These are phyloP conservation scores for Spodoptera frugiperda DNA, from an alignment of 1,140 invertebrate genomes.

Conservation along the genomic window DNA sequence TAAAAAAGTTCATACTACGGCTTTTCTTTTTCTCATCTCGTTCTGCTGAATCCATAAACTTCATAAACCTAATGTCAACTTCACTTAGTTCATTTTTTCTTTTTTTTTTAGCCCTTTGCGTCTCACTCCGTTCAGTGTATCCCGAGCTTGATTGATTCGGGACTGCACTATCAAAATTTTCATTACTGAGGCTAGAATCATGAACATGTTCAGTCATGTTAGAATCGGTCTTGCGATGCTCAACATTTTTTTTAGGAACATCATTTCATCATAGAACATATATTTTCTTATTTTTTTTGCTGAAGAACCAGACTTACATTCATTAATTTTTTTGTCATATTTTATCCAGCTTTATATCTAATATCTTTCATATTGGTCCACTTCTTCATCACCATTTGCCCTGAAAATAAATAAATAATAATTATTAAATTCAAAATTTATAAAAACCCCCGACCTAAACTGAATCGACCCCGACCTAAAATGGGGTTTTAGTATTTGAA, in stretches of 20 bases:
- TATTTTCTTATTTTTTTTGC: slow-evolving; percentile 13
- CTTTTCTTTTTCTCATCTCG: slow-evolving; percentile 20
- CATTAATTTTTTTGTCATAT: slow-evolving; percentile 7
- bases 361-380: slow-evolving; percentile 11
- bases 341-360: slow-evolving; percentile 10
- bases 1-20: slow-evolving; percentile 21
- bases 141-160: slow-evolving; percentile 50
- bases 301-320: slow-evolving; percentile 11
- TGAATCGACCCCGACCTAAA: too few species aligned
- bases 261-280: slow-evolving; percentile 12
- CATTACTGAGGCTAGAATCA: slow-evolving; percentile 32
- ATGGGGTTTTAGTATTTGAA: too few species aligned
- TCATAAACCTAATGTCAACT: slow-evolving; percentile 28
- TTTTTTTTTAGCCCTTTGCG: slow-evolving; percentile 46
- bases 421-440: too few species aligned
- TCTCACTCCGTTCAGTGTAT: slow-evolving; percentile 45
- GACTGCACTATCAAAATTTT: slow-evolving; percentile 22
- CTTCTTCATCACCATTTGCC: slow-evolving; percentile 7
- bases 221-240: slow-evolving; percentile 38
- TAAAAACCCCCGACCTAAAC: too few species aligned
- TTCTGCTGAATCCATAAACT: slow-evolving; percentile 24
- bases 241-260: slow-evolving; percentile 12
- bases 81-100: slow-evolving; percentile 47
- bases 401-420: too few species aligned
- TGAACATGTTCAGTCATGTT: slow-evolving; percentile 47